Evolutionary conservation across 2,888 invertebrate genomes (phyloP), one percentile per base, ranked within the genome.

Genomic region (Seira musarum): DNA sequence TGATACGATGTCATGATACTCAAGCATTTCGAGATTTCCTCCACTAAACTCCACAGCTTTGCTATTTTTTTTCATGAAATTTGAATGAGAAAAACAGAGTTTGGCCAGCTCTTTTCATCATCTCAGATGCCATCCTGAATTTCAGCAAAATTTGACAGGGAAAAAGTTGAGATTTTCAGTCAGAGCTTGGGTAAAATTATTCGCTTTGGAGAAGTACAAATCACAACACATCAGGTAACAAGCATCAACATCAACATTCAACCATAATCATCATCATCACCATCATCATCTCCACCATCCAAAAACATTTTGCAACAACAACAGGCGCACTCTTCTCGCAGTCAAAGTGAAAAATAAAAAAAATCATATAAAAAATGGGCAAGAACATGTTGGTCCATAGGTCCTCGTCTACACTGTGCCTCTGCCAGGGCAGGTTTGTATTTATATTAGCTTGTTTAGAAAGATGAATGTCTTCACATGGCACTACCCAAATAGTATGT

Each of bases 91-190:
- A 77, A 49, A 69, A 76, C 76, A 76, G 69, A 76, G 68, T 76
- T 69, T 76, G 76, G 76, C 76, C 64, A 76, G 69, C 69, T 68
- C 76, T 76, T 68, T n/a, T 69, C 76, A 76, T 76, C 68, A 76
- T 76, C n/a, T n/a, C n/a, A n/a, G n/a, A 35, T 76, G 76, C 69
- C 69, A 69, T 68, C 76, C 68, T 46, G 76, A 49, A 69, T 76
- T 76, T 76, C 76, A 76, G 76, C 76, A 64, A 68, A 76, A 76
- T 76, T 76, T 76, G 76, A 76, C 76, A 76, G 76, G 53, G 49
- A 69, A 69, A 73, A 76, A 76, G 69, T n/a, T 53, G 61, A 24
- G 13, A 35, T 40, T 40, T 46, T 67, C 17, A 8, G 57, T 69
- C 17, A 17, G 10, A 8, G 57, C 17, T n/a, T n/a, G n/a, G n/a